Evolutionary conservation across 2,888 invertebrate species (phyloP).

Genomic region (Listrodromus nycthemerus): DNA sequence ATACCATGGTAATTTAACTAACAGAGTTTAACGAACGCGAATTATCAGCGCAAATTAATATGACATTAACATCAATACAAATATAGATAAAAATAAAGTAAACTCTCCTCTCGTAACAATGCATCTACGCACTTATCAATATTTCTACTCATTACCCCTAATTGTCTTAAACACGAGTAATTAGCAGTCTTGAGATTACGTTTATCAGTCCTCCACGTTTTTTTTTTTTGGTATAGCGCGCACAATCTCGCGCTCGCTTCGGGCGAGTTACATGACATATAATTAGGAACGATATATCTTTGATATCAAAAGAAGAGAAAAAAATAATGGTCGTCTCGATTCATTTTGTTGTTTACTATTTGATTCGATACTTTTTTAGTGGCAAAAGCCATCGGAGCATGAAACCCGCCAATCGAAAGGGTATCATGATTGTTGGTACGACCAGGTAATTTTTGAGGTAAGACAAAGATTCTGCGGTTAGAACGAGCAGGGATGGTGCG

Average conservation of each 20-base stretch:
- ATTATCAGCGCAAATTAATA: not conserved
- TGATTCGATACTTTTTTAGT: slow-evolving; percentile 67
- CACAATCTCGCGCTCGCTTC: slow-evolving; percentile 26
- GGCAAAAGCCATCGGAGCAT: slow-evolving; percentile 74
- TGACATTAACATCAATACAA: not conserved
- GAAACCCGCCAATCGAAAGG: slow-evolving; percentile 75
- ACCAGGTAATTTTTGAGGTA: slow-evolving; percentile 74
- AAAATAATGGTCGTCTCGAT: not conserved
- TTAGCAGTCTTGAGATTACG: slow-evolving; percentile 46
- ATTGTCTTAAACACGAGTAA: not conserved
- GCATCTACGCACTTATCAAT: not conserved
- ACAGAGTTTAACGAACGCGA: slow-evolving; percentile 39
- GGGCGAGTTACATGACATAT: slow-evolving; percentile 18
- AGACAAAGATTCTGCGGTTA: slow-evolving; percentile 72
- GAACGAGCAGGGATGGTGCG: slow-evolving; percentile 73
- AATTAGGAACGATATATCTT: slow-evolving; percentile 23
- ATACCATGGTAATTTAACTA: slow-evolving; percentile 19
- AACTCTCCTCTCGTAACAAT: not conserved
- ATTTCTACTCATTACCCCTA: not conserved
- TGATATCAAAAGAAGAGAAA: not conserved
- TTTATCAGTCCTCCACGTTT: slow-evolving; percentile 55
- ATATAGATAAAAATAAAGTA: not conserved
- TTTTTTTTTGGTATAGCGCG: slow-evolving; percentile 43
- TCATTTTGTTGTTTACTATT: slow-evolving; percentile 58
- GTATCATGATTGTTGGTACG: slow-evolving; percentile 74